Evolutionary conservation across 2,888 invertebrate genomes (phyloP), one percentile per base, ranked within the genome.

Genomic region (Ischnura elegans): DNA sequence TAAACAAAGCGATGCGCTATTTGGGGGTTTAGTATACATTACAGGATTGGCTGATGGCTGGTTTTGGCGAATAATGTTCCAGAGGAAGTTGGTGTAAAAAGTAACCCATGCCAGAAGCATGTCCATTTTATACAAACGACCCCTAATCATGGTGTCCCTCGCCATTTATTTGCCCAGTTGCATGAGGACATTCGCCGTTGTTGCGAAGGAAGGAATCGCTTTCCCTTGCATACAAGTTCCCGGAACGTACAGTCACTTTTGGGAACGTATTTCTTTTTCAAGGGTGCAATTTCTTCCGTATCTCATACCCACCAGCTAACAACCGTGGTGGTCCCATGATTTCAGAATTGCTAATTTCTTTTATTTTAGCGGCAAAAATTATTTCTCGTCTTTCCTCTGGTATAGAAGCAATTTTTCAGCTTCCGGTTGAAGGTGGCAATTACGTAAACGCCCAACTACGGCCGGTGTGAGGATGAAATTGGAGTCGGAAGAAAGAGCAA

Each of bases 211-310:
- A 76, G 36, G 36, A 76, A 76, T 76, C 36, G 25, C 76, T 76
- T 76, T 76, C 25, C 66, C 76, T 76, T 76, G 76, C 76, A 76
- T 36, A 76, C 76, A 76, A 76, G 76, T 76, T 76, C 76, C 36
- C 76, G 36, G 76, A 10, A 76, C 36, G 76, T 5, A 76, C 36
- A 13, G 13, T 25, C 76, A 29, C 25, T 76, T 76, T 36, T 2
- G 36, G 10, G 36, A 36, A 36, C 2, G 25, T 61, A 6, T 13
- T 10, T 55, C 36, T 76, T 76, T 76, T 76, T 76, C 29, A 36
- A 13, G 76, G 2, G 13, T 36, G 36, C 76, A 36, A 36, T 29
- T 2, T 4, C 36, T 3, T 76, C 16, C 6, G 13, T n/a, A n/a
- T n/a, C n/a, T n/a, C n/a, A n/a, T n/a, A n/a, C 6, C 36, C 36